Percentiles rank a stretch among this genome's conserved stretches.
phyloP scores from a whole-genome alignment of 1,140 invertebrate species.

The Dreissena polymorpha region DNA sequence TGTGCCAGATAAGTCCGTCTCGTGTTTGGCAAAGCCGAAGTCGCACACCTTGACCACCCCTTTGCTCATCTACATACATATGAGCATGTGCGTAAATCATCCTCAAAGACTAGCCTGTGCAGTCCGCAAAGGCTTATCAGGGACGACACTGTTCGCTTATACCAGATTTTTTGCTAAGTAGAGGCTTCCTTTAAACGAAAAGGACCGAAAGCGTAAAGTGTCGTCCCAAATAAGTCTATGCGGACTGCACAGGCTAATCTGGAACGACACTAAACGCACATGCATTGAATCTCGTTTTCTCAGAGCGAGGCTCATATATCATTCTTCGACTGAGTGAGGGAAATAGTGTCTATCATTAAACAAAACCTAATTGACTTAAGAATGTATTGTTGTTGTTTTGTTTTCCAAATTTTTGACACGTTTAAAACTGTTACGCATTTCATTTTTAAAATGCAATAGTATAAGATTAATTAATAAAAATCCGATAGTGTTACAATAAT shows the following conservation, averaged over 20 bases:
- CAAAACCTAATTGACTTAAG: too few species aligned
- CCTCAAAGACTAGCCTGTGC: background rate
- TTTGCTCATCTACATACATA: conserved; percentile 26
- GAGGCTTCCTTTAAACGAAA: background rate
- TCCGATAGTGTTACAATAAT: too few species aligned
- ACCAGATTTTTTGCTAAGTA: background rate
- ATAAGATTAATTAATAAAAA: too few species aligned
- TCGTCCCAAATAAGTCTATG: background rate
- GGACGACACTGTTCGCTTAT: background rate
- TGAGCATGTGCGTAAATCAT: background rate
- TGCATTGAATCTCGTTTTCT: background rate
- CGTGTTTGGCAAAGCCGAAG: conserved; percentile 33
- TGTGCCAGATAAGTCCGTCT: conserved; percentile 13
- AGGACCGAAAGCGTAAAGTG: conserved; percentile 8
- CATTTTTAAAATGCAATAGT: too few species aligned
- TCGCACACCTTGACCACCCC: conserved; percentile 43
- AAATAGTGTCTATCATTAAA: too few species aligned
- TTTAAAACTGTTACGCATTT: too few species aligned
- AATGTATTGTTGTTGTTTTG: too few species aligned
- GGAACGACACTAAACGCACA: background rate
- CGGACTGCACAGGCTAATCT: conserved; percentile 3
- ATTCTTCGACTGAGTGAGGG: too few species aligned
- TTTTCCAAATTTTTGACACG: too few species aligned
- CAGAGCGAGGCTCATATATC: too few species aligned
- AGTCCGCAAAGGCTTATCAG: background rate